Percentiles rank a stretch among this genome's conserved stretches.
phyloP scores from a whole-genome alignment of 2,113 vertebrate species.

The Nyctereutes procyonoides region DNA sequence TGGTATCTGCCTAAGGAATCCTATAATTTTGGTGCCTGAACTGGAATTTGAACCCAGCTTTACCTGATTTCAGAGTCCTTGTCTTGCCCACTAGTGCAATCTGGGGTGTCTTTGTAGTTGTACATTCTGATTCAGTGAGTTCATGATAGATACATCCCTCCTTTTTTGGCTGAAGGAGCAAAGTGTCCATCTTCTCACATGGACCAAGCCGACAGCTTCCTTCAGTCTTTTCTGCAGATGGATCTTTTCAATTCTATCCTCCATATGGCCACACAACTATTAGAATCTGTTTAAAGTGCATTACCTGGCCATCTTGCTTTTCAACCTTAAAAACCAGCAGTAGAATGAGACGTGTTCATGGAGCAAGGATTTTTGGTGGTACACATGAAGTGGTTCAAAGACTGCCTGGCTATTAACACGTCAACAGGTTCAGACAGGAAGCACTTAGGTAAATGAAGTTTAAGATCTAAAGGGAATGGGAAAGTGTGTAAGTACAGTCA shows the following conservation, averaged over 20 bases:
- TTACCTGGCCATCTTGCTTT: neutral
- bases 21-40: neutral
- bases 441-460: neutral
- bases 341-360: neutral
- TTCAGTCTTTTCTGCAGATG: neutral
- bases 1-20: neutral
- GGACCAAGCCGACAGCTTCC: neutral
- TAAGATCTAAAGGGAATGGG: neutral
- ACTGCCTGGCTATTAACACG: neutral
- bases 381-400: neutral
- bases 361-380: neutral
- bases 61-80: neutral
- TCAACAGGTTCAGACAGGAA: neutral
- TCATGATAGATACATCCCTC: neutral
- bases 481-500: neutral
- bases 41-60: neutral
- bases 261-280: neutral
- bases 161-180: neutral
- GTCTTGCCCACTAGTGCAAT: neutral
- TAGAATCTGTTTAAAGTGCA: neutral
- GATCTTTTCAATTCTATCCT: neutral
- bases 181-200: neutral
- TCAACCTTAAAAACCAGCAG: neutral
- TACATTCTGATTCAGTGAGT: neutral
- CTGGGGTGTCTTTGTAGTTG: neutral